A percentile compares a stretch with the other conserved stretches of the same genome.
Evolutionary conservation across 2,113 vertebrate species (phyloP).

Genomic region (Python bivittatus): DNA sequence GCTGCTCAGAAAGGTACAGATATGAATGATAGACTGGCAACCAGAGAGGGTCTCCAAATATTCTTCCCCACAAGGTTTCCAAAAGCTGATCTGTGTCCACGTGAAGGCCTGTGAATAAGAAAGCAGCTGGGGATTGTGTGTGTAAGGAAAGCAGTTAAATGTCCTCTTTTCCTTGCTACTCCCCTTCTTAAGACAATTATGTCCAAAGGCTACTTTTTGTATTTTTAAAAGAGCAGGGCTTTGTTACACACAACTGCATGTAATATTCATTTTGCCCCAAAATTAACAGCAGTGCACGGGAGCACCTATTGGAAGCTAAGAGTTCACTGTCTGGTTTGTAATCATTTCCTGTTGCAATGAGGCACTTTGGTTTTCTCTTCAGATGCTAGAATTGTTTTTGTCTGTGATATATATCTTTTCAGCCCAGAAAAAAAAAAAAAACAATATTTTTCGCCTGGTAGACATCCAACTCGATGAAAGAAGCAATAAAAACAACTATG

Average conservation of each 20-base stretch:
- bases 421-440: constrained; percentile 39
- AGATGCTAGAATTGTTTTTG: constrained; percentile 9
- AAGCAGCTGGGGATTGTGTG: too few species aligned
- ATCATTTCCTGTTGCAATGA: constrained; percentile 33
- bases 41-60: not conserved
- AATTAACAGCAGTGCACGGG: not conserved
- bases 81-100: not conserved
- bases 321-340: constrained; percentile 11
- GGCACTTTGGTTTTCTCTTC: not conserved
- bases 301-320: not conserved
- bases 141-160: not conserved
- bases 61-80: not conserved
- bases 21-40: not conserved
- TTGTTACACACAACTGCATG: not conserved
- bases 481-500: constrained; percentile 62
- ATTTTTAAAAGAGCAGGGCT: not conserved
- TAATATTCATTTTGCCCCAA: not conserved
- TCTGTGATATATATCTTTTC: constrained; percentile 55
- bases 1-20: not conserved
- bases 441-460: constrained; percentile 60
- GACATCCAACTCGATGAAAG: constrained; percentile 59
- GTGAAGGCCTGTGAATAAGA: not conserved
- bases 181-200: not conserved
- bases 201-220: not conserved
- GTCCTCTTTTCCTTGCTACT: not conserved